Evolutionary conservation across 2,113 vertebrate genomes (phyloP).

Genomic region (Pipa parva): DNA sequence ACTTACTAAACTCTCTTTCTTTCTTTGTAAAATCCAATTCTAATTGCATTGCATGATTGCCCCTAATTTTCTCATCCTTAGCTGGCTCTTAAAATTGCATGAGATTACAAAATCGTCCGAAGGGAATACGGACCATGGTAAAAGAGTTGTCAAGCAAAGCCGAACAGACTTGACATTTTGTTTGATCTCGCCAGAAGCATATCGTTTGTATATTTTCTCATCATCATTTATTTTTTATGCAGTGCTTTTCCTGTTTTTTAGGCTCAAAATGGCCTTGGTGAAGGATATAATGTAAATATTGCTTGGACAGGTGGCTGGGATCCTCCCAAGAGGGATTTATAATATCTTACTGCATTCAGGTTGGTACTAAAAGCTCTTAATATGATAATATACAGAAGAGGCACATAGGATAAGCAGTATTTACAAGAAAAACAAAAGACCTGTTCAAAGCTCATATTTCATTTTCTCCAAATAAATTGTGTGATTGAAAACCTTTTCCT

Average conservation of each 20-base stretch:
- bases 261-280: constrained; percentile 63
- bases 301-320: constrained; percentile 80
- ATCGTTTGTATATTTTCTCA: constrained; percentile 53
- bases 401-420: background rate
- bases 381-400: background rate
- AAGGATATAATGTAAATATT: constrained; percentile 71
- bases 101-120: constrained; percentile 76
- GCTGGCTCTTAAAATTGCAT: constrained; percentile 78
- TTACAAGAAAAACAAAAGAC: background rate
- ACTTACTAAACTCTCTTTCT: constrained; percentile 80
- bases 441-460: background rate
- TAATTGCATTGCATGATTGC: constrained; percentile 80
- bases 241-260: constrained; percentile 56
- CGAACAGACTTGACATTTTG: constrained; percentile 62
- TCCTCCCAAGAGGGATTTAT: constrained; percentile 69
- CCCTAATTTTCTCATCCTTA: constrained; percentile 78
- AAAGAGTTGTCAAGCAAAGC: constrained; percentile 67
- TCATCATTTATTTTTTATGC: constrained; percentile 47
- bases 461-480: no score
- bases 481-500: no score
- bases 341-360: constrained; percentile 76
- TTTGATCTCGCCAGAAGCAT: constrained; percentile 75
- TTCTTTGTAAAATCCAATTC: constrained; percentile 72
- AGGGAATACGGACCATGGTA: constrained; percentile 58
- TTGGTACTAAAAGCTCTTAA: constrained; percentile 51